Evolutionary conservation across 2,888 invertebrate genomes (phyloP).

Genomic region (Amiota minor): DNA sequence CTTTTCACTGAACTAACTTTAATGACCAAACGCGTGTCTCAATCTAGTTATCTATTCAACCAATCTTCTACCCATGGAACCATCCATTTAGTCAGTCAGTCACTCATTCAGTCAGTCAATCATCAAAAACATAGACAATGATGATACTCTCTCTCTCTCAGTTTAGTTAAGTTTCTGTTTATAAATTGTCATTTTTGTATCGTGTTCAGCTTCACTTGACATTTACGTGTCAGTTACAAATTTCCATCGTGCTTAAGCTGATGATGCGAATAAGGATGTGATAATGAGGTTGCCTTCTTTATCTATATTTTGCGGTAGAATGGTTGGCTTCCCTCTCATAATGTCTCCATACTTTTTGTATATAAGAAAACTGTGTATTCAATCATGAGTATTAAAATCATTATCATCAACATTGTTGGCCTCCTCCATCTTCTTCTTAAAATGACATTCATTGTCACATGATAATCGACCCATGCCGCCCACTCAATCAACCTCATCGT

Average conservation of each 20-base stretch:
- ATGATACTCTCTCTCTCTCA: too few relatives aligned
- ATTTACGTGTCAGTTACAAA: slow-evolving; percentile 60
- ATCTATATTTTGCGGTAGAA: slow-evolving; percentile 64
- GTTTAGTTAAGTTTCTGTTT: too few relatives aligned
- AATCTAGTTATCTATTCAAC: too few relatives aligned
- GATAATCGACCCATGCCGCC: slow-evolving; percentile 30
- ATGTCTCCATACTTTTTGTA: neutral
- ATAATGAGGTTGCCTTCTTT: slow-evolving; percentile 45
- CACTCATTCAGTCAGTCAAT: too few relatives aligned
- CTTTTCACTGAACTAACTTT: slow-evolving; percentile 44
- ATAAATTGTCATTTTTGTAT: too few relatives aligned
- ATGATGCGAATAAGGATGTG: slow-evolving; percentile 37
- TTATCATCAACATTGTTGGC: slow-evolving; percentile 49
- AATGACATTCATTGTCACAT: slow-evolving; percentile 29
- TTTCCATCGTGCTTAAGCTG: slow-evolving; percentile 49
- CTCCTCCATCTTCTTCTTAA: slow-evolving; percentile 54
- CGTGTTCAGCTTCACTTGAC: slow-evolving; percentile 47
- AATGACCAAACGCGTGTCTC: slow-evolving; percentile 50
- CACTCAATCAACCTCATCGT: slow-evolving; percentile 12
- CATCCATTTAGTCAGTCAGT: too few relatives aligned
- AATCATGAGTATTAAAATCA: slow-evolving; percentile 9
- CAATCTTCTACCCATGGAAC: too few relatives aligned
- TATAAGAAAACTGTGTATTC: slow-evolving; percentile 25
- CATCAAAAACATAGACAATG: too few relatives aligned
- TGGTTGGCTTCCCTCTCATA: slow-evolving; percentile 43